A percentile compares a stretch with the other conserved stretches of the same genome.
Conservation (phyloP, 2,113 vertebrate genomes). For the Lepisosteus osseus region DNA sequence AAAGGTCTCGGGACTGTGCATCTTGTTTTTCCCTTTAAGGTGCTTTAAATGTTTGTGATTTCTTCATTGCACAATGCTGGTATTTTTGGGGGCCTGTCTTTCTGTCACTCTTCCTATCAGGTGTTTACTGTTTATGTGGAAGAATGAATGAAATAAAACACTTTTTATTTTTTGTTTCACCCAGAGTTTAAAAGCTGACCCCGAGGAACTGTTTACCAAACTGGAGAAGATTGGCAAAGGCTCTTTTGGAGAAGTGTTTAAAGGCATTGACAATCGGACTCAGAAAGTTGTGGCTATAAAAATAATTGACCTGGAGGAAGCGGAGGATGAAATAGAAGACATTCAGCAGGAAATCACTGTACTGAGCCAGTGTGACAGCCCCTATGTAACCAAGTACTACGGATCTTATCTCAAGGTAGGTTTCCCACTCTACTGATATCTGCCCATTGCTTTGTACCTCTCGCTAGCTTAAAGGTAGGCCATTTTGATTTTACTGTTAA, state of each 20-base stretch:
- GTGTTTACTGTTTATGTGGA: too few species aligned
- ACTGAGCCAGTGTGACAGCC: conserved; percentile 96
- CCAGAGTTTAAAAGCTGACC: conserved; percentile 86
- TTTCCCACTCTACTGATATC: not conserved
- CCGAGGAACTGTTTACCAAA: conserved; percentile 93
- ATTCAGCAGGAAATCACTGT: conserved; percentile 98
- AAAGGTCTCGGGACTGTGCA: too few species aligned
- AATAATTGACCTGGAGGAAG: conserved; percentile 97
- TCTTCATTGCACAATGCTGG: not conserved
- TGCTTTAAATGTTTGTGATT: too few species aligned
- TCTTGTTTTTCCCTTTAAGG: too few species aligned
- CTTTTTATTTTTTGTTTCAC: not conserved
- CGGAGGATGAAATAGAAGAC: conserved; percentile 97
- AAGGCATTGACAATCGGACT: conserved; percentile 96
- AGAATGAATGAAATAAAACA: too few species aligned
- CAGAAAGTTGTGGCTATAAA: conserved; percentile 98
- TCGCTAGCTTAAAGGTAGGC: too few species aligned
- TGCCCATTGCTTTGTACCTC: not conserved
- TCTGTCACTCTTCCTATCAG: conserved; percentile 7
- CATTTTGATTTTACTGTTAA: too few species aligned
- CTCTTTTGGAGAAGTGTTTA: conserved; percentile 96
- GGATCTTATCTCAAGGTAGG: conserved; percentile 97
- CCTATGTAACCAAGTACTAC: conserved; percentile 95
- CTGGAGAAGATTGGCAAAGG: conserved; percentile 95
- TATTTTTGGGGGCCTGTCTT: not conserved